A percentile compares a stretch with the other conserved stretches of the same genome.
Evolutionary conservation across 2,888 invertebrate genomes (phyloP).

Genomic region (Gymnosoma rotundatum): DNA sequence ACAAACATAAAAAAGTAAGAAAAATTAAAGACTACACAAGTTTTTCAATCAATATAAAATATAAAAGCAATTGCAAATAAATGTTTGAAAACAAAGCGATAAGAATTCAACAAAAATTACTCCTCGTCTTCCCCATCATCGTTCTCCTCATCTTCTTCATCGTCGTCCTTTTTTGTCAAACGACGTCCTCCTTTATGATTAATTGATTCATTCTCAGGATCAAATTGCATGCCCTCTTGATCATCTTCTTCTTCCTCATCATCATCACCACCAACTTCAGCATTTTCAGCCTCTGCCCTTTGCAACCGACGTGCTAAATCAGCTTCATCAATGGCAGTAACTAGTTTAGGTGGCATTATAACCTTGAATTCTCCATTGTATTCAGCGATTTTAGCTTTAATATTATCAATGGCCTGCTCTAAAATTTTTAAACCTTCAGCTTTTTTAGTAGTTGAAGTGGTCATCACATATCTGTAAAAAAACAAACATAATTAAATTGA

Average conservation of each 20-base stretch:
- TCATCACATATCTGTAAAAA: slow-evolving; percentile 88
- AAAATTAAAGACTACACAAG: slow-evolving; percentile 13
- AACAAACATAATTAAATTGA: slow-evolving; percentile 24
- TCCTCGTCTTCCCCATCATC: slow-evolving; percentile 71
- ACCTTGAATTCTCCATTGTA: slow-evolving; percentile 96
- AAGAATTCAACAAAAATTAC: slow-evolving; percentile 37
- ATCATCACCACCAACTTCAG: slow-evolving; percentile 95
- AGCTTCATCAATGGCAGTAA: slow-evolving; percentile 98
- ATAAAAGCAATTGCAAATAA: slow-evolving; percentile 49
- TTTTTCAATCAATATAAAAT: slow-evolving; percentile 18
- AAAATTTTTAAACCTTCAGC: slow-evolving; percentile 95
- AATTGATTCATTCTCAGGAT: slow-evolving; percentile 79
- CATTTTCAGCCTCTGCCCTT: slow-evolving; percentile 95
- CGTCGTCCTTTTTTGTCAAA: slow-evolving; percentile 73
- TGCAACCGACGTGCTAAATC: slow-evolving; percentile 97
- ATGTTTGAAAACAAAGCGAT: no score
- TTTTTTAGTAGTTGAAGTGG: slow-evolving; percentile 98
- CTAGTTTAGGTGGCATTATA: slow-evolving; percentile 98
- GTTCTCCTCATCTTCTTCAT: slow-evolving; percentile 75
- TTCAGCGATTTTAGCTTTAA: slow-evolving; percentile 90
- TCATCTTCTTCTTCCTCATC: slow-evolving; percentile 89
- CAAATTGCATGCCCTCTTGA: slow-evolving; percentile 83
- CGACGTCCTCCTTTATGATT: slow-evolving; percentile 77
- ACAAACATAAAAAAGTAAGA: background rate
- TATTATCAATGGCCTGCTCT: slow-evolving; percentile 93